Evolutionary conservation across 2,113 vertebrate genomes (phyloP), one percentile per base, ranked within the genome.

Genomic region (Strigops habroptila): DNA sequence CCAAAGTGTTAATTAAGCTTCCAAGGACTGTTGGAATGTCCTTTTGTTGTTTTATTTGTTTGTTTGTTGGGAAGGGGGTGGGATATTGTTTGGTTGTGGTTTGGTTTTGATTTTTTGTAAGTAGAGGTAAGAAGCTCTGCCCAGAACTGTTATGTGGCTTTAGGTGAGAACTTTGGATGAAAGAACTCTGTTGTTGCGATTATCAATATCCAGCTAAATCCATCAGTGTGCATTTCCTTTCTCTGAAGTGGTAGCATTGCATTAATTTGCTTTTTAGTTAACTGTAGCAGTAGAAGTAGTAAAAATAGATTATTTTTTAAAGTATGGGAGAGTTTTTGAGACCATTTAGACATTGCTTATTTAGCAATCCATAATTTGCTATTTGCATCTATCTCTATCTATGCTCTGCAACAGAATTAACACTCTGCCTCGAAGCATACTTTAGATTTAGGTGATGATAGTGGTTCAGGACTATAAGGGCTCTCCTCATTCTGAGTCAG

Each of bases 291-390:
- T 62, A 48, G 10, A 81, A 88, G 24, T 13, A 7, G 49, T 86
- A 91, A 90, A 94, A 95, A 78, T 24, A 48, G 78, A 79, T 88
- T 82, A 39, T 46, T 80, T 96, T 90, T 67, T 59, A 8, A 93
- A 86, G 68, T 70, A 59, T 75, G 73, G 39, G 37, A 90, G 28
- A 84, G 10, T 75, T 41, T 92, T 63, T 7, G 64, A 91, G 68
- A 90, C 25, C 64, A 67, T 80, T 92, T 86, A 81, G 82, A 30
- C 52, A 70, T 46, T 81, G 49, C 53, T 94, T 88, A 70, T 82
- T 85, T 77, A 94, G 75, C 33, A 95, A 46, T 53, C 46, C 27
- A 33, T 70, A 75, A 63, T 75, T 71, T 83, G 35, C 73, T 31
- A 49, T 44, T 93, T 91, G 73, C 43, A 84, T 62, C 64, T 49